Evolutionary conservation across 2,113 vertebrate genomes (phyloP).

Genomic region (Pogona vitticeps): DNA sequence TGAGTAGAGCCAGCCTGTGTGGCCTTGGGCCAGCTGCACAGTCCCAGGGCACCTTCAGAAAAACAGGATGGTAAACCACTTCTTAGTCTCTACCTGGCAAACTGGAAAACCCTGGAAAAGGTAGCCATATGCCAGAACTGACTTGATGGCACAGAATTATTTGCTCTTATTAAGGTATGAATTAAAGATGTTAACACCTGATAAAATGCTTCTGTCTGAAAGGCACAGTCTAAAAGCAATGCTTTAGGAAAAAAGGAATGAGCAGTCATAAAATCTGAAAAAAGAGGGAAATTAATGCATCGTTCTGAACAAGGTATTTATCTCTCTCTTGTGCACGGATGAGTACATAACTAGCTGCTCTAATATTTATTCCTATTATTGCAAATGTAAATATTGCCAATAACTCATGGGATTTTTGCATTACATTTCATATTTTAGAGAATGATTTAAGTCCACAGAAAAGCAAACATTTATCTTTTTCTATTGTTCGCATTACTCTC

Average conservation of each 20-base stretch:
- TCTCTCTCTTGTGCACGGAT: slow-evolving; percentile 57
- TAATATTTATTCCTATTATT: slow-evolving; percentile 73
- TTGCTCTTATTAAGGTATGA: background rate
- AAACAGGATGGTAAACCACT: no score
- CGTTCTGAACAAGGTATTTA: slow-evolving; percentile 56
- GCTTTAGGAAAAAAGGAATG: slow-evolving; percentile 63
- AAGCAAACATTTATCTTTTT: slow-evolving; percentile 64
- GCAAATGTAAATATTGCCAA: slow-evolving; percentile 68
- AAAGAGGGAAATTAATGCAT: slow-evolving; percentile 57
- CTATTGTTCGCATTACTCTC: slow-evolving; percentile 70
- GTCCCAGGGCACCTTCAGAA: no score
- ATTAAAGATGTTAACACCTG: accelerated
- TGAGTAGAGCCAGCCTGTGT: no score
- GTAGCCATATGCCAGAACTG: no score
- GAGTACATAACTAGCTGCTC: slow-evolving; percentile 67
- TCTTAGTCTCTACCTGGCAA: no score
- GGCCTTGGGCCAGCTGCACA: background rate
- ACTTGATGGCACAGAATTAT: no score
- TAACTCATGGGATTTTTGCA: slow-evolving; percentile 60
- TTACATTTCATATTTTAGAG: slow-evolving; percentile 67
- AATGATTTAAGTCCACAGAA: slow-evolving; percentile 64
- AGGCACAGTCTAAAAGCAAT: slow-evolving; percentile 17
- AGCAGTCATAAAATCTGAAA: slow-evolving; percentile 63
- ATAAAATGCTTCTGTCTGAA: background rate
- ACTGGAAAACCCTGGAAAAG: background rate